Evolutionary conservation across 2,113 vertebrate species (phyloP).

Genomic region (Philantomba maxwellii): DNA sequence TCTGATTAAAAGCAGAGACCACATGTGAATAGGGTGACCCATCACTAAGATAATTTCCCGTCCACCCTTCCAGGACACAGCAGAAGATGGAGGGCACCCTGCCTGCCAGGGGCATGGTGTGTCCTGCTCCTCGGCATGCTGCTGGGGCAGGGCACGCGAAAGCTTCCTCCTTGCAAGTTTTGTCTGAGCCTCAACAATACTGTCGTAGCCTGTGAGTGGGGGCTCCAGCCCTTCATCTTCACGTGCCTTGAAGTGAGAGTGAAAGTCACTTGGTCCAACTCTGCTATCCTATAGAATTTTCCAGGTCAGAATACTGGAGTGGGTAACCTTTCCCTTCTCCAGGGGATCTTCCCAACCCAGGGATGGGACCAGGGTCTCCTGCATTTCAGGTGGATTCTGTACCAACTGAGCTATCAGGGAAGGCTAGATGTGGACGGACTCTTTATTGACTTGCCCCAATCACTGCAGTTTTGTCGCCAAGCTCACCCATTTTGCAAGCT

Average conservation of each 20-base stretch:
- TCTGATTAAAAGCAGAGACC: neutral
- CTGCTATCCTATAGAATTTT: neutral
- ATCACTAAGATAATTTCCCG: neutral
- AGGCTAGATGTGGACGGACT: neutral
- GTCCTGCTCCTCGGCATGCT: neutral
- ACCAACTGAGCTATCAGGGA: neutral
- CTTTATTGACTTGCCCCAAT: neutral
- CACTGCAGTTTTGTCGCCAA: rapidly evolving
- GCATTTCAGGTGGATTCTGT: neutral
- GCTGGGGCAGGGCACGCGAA: neutral
- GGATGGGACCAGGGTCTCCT: neutral
- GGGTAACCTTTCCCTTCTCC: neutral
- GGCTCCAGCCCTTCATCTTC: too few species aligned
- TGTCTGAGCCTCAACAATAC: neutral
- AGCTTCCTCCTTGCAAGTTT: neutral
- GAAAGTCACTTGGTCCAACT: neutral
- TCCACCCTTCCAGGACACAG: rapidly evolving
- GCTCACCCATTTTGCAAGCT: neutral
- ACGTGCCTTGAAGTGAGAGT: neutral
- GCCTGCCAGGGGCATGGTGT: rapidly evolving
- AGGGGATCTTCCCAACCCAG: neutral
- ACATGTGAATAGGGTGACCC: neutral
- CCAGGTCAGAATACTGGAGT: neutral
- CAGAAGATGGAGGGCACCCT: neutral
- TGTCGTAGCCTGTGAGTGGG: rapidly evolving